Evolutionary conservation across 2,113 vertebrate genomes (phyloP).

Genomic region (Platichthys stellatus): DNA sequence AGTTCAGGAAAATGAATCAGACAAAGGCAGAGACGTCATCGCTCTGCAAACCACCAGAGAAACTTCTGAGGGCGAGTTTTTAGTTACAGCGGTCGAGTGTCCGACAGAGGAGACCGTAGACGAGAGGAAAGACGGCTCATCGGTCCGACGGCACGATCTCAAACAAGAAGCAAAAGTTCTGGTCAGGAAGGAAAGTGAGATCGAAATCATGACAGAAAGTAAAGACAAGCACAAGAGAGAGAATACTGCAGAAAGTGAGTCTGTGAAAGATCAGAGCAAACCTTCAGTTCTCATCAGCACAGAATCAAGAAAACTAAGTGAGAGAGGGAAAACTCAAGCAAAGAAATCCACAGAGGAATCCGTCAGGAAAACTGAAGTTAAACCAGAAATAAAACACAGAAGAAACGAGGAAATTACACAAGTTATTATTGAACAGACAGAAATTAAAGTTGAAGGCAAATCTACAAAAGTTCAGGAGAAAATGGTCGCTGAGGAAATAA

Average conservation of each 20-base stretch:
- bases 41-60: background rate
- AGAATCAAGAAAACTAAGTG: conserved; percentile 14
- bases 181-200: conserved; percentile 3
- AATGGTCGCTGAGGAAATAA: background rate
- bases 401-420: conserved; percentile 16
- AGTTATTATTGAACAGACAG: background rate
- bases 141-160: background rate
- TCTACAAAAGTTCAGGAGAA: background rate
- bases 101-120: conserved; percentile 18
- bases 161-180: background rate
- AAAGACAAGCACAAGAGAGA: conserved; percentile 1
- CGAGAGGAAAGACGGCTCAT: conserved; percentile 42
- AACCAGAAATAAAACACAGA: background rate
- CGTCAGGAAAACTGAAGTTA: background rate
- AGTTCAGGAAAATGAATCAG: conserved; percentile 11
- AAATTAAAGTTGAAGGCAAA: background rate
- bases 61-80: conserved; percentile 1
- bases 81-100: conserved; percentile 9
- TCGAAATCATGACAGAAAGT: conserved; percentile 10
- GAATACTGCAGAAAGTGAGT: background rate
- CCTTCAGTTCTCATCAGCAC: background rate
- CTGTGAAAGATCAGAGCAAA: conserved; percentile 1
- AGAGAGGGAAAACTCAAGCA: background rate
- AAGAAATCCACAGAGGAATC: conserved; percentile 7
- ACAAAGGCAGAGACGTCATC: background rate